A percentile compares a stretch with the other conserved stretches of the same genome.
Conservation (phyloP, 2,888 invertebrate genomes). For the Euplagia quadripunctaria region DNA sequence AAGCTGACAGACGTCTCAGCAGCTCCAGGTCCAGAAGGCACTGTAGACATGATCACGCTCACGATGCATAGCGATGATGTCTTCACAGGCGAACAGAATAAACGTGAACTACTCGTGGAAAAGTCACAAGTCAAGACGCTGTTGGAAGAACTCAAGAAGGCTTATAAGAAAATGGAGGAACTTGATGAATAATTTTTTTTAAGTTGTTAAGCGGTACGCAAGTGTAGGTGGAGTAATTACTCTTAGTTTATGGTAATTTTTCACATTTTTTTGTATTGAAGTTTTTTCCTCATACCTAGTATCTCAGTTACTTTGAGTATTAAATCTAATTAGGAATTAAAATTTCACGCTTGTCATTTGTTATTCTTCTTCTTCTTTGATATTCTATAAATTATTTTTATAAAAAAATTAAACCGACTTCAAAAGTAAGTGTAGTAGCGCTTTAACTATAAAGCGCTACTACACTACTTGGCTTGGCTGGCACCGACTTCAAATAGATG, state of each 20-base stretch:
- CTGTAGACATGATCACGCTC: slow-evolving; percentile 69
- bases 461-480: no score
- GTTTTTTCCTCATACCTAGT: background rate
- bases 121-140: slow-evolving; percentile 64
- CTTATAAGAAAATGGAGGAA: slow-evolving; percentile 73
- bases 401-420: no score
- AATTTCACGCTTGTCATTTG: no score
- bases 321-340: no score
- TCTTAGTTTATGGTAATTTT: background rate
- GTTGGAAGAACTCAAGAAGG: slow-evolving; percentile 71
- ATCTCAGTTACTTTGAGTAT: no score
- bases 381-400: no score
- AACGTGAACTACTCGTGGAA: slow-evolving; percentile 70
- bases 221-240: background rate
- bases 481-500: no score
- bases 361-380: no score
- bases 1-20: slow-evolving; percentile 70
- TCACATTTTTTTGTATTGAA: background rate
- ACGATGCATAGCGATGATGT: slow-evolving; percentile 69
- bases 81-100: slow-evolving; percentile 68
- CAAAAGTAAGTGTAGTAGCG: no score
- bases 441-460: no score
- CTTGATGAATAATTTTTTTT: slow-evolving; percentile 44
- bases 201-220: background rate
- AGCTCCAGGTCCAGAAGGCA: slow-evolving; percentile 67